Percentiles rank a stretch among this genome's conserved stretches.
Evolutionary conservation across 2,888 invertebrate species (phyloP).

Genomic region (Cloeon dipterum): DNA sequence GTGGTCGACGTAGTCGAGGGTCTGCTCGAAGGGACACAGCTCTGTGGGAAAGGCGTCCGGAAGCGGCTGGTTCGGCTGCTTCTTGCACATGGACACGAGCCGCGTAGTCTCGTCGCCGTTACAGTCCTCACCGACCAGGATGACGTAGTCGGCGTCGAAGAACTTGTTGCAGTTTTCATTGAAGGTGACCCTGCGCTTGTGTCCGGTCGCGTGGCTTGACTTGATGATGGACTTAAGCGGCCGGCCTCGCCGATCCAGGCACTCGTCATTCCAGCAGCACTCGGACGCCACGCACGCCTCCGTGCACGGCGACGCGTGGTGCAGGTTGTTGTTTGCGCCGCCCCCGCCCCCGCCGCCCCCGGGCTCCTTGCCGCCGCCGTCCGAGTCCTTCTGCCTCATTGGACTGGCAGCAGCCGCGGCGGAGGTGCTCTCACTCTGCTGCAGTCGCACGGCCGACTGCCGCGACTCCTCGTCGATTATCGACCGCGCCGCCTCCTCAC

Average conservation of each 20-base stretch:
- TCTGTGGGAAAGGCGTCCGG: slow-evolving; percentile 13
- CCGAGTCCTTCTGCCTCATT: background rate
- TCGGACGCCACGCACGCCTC: background rate
- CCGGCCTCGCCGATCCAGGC: too few species aligned
- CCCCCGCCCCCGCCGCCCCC: background rate
- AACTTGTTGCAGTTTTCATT: slow-evolving; percentile 77
- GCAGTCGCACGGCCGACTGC: too few species aligned
- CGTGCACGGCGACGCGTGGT: background rate
- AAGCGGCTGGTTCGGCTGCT: slow-evolving; percentile 5
- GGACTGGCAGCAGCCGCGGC: background rate
- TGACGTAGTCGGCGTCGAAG: slow-evolving; percentile 81
- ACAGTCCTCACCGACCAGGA: slow-evolving; percentile 70
- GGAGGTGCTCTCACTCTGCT: too few species aligned
- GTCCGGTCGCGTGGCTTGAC: slow-evolving; percentile 31
- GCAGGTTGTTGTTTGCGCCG: background rate
- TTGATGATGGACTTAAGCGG: slow-evolving; percentile 54
- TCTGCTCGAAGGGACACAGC: slow-evolving; percentile 29
- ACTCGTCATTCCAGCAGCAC: background rate
- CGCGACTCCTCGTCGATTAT: too few species aligned
- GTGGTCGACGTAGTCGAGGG: slow-evolving; percentile 50
- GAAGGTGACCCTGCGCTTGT: slow-evolving; percentile 63
- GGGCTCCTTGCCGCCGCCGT: background rate
- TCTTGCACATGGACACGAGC: background rate
- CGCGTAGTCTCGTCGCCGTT: slow-evolving; percentile 38
- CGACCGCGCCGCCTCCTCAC: too few species aligned